phyloP scores from a whole-genome alignment of 2,888 invertebrate species.

The Tinea pellionella region DNA sequence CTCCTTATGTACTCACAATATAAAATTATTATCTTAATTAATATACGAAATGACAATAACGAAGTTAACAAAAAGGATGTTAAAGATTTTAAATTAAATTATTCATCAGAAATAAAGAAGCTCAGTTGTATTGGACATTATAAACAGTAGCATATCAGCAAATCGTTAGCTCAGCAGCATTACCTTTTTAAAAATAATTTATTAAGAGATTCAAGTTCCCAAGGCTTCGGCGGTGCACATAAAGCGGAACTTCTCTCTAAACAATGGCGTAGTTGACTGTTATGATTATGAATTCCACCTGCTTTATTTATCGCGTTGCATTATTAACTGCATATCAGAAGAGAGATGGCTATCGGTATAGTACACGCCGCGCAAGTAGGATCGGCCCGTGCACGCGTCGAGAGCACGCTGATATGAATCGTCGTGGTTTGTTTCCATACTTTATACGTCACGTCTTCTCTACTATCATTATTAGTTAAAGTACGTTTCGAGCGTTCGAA shows the following conservation, averaged over 20 bases:
- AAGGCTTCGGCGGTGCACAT: slow-evolving; percentile 2
- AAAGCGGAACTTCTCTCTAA: slow-evolving; percentile 10
- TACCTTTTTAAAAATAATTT: slow-evolving; percentile 6
- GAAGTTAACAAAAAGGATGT: too few relatives aligned
- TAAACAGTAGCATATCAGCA: slow-evolving; percentile 4
- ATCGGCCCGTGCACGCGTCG: slow-evolving; percentile 54
- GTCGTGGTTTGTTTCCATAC: slow-evolving; percentile 25
- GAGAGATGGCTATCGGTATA: slow-evolving; percentile 56
- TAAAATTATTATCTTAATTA: background rate
- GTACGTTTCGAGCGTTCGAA: too few relatives aligned
- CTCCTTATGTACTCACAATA: background rate
- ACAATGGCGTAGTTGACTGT: slow-evolving; percentile 9
- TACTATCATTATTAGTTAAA: too few relatives aligned
- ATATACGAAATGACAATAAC: background rate
- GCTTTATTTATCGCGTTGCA: slow-evolving; percentile 55
- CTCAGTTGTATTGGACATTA: background rate
- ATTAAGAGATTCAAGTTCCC: slow-evolving; percentile 1
- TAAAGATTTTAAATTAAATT: too few relatives aligned
- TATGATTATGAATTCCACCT: slow-evolving; percentile 14
- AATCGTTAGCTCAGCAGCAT: background rate
- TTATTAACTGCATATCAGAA: slow-evolving; percentile 62
- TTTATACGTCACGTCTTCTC: slow-evolving; percentile 23
- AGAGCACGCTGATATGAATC: slow-evolving; percentile 49
- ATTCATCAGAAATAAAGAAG: too few relatives aligned
- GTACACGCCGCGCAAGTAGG: slow-evolving; percentile 42